A percentile compares a stretch with the other conserved stretches of the same genome.
Evolutionary conservation across 2,888 invertebrate species (phyloP).

Genomic region (Drosophila tripunctata): DNA sequence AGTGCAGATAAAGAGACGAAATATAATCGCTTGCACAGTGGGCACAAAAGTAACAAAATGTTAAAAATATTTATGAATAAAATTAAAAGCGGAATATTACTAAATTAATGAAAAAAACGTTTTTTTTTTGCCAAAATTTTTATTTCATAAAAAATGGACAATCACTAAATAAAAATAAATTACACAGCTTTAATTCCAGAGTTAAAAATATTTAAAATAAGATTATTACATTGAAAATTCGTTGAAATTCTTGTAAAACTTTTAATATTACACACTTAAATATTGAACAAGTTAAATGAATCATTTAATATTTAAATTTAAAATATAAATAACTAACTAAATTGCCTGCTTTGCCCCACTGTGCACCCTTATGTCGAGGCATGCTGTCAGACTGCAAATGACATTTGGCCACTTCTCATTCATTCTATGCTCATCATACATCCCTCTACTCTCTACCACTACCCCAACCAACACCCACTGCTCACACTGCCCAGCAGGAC

Average conservation of each 20-base stretch:
- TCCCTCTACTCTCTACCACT: background rate
- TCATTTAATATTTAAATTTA: no score
- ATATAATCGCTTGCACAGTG: slow-evolving; percentile 11
- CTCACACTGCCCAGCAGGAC: background rate
- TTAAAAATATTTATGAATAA: background rate
- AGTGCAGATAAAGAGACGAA: background rate
- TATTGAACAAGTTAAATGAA: no score
- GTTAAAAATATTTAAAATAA: no score
- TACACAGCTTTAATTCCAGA: no score
- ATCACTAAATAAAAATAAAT: no score
- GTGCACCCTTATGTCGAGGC: slow-evolving; percentile 19
- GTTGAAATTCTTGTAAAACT: no score
- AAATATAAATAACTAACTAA: background rate
- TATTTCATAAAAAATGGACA: no score
- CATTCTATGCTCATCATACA: slow-evolving; percentile 24
- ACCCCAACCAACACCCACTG: background rate
- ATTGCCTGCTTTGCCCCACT: slow-evolving; percentile 1
- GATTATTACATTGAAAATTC: no score
- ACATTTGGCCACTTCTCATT: slow-evolving; percentile 74
- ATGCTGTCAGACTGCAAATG: slow-evolving; percentile 73
- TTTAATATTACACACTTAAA: no score
- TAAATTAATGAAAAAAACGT: no score
- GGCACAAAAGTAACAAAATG: background rate
- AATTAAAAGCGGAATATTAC: no score
- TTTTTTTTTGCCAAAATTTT: no score